phyloP scores from a whole-genome alignment of 2,888 invertebrate species.

The Erebia epiphron region DNA sequence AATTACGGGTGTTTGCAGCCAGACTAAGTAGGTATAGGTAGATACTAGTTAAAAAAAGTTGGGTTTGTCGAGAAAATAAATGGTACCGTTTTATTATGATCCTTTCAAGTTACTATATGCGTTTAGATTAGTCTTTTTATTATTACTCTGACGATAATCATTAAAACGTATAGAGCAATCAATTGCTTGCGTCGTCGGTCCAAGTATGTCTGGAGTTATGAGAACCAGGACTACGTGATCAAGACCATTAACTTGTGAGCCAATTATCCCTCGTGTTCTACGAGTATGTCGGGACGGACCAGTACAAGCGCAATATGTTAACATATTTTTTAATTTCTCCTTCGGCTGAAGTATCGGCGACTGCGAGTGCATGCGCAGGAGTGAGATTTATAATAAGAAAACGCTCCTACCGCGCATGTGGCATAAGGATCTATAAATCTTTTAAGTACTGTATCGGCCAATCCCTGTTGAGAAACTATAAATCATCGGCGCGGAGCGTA shows the following conservation, averaged over 20 bases:
- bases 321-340: conserved; percentile 79
- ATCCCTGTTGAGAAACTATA: conserved; percentile 82
- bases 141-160: conserved; percentile 21
- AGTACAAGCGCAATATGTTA: conserved; percentile 70
- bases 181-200: conserved; percentile 31
- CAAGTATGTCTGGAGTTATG: conserved; percentile 37
- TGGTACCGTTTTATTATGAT: conserved; percentile 6
- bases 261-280: conserved; percentile 67
- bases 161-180: conserved; percentile 31
- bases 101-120: conserved; percentile 10
- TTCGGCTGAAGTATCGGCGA: conserved; percentile 70
- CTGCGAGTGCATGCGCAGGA: conserved; percentile 74
- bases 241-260: conserved; percentile 61
- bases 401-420: conserved; percentile 81
- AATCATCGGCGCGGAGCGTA: conserved; percentile 78
- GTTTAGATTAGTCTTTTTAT: conserved; percentile 17
- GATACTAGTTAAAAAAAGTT: neutral
- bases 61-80: neutral
- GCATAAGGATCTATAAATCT: conserved; percentile 80
- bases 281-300: conserved; percentile 26
- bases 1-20: too few relatives aligned
- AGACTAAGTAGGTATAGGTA: too few relatives aligned
- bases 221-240: conserved; percentile 49
- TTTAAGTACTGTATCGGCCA: conserved; percentile 79
- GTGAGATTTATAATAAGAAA: conserved; percentile 82